phyloP scores from a whole-genome alignment of 2,797 vertebrate species.

The Tympanoctomys barrerae region DNA sequence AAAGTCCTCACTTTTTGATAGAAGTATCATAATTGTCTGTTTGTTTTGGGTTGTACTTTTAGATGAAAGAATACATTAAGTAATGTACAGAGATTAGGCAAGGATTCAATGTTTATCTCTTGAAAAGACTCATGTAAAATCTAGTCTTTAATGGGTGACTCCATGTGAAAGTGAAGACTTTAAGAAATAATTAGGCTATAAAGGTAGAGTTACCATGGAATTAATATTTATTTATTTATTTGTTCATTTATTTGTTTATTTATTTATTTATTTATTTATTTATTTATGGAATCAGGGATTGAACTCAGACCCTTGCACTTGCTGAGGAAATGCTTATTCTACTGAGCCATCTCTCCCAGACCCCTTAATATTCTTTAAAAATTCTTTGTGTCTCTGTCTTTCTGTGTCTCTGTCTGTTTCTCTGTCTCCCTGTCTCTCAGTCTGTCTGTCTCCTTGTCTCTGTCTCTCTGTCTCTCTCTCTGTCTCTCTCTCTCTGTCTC shows the following conservation, averaged over 20 bases:
- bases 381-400: neutral
- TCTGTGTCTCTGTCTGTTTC: neutral
- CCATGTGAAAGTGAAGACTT: neutral
- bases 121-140: neutral
- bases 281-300: too few species aligned
- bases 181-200: neutral
- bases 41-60: slow-evolving; percentile 3
- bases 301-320: too few species aligned
- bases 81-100: neutral
- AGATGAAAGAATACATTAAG: neutral
- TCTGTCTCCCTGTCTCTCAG: neutral
- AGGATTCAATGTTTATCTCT: neutral
- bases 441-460: neutral
- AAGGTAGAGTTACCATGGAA: neutral
- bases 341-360: too few species aligned
- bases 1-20: neutral
- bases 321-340: too few species aligned
- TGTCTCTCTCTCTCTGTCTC: neutral
- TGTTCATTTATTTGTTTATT: too few species aligned
- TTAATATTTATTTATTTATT: too few species aligned
- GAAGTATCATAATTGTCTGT: neutral
- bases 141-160: neutral
- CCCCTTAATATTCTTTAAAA: neutral
- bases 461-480: neutral
- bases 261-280: too few species aligned